Percentiles rank a stretch among this genome's conserved stretches.
Evolutionary conservation across 92 coral and sea anemone species (phyloP).

Genomic region (Diadumene lineata): DNA sequence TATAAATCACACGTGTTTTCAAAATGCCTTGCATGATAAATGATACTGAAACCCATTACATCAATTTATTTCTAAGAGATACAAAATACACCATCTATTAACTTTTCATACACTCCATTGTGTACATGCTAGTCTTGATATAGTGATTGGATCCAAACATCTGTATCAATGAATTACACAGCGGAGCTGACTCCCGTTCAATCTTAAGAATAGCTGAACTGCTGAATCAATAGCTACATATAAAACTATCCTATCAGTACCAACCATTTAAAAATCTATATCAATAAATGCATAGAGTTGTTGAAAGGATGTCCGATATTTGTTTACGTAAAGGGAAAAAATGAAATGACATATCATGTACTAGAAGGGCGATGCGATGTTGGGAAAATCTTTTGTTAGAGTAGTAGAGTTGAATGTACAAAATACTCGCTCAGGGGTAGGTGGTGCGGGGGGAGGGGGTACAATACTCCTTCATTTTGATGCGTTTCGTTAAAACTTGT

Average conservation of each 20-base stretch:
- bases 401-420: no score
- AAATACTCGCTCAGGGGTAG: not conserved
- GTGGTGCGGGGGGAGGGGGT: not conserved
- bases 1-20: no score
- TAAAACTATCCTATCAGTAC: constrained; percentile 17
- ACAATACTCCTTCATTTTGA: not conserved
- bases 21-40: no score
- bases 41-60: no score
- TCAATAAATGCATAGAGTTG: not conserved
- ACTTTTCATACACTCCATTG: constrained; percentile 5
- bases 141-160: not conserved
- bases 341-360: not conserved
- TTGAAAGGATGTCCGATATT: not conserved
- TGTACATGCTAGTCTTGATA: not conserved
- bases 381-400: no score
- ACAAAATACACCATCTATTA: not conserved
- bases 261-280: not conserved
- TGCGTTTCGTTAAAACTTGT: no score
- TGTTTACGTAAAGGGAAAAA: not conserved
- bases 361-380: no score
- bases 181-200: not conserved
- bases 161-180: constrained; percentile 20
- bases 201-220: not conserved
- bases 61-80: not conserved
- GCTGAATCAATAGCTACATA: not conserved